phyloP scores from a whole-genome alignment of 2,797 vertebrate genomes.

The Tapera naevia region DNA sequence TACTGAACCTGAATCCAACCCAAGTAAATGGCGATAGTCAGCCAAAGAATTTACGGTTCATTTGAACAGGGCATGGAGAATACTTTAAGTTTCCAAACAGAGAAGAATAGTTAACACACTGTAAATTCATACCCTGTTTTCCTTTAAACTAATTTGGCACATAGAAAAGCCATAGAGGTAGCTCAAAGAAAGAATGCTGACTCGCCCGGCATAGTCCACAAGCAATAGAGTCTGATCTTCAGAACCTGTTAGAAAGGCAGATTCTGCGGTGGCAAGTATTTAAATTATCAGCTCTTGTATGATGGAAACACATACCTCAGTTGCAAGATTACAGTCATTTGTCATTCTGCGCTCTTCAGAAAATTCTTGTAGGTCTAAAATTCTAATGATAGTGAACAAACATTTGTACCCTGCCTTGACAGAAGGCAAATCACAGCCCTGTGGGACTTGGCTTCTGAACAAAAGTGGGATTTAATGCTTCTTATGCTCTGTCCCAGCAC shows the following conservation, averaged over 20 bases:
- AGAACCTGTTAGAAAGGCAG: background rate
- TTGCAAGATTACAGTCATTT: conserved; percentile 17
- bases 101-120: background rate
- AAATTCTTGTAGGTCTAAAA: background rate
- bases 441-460: background rate
- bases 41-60: background rate
- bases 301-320: background rate
- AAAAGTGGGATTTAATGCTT: background rate
- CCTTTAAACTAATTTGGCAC: background rate
- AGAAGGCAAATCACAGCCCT: background rate
- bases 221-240: background rate
- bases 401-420: background rate
- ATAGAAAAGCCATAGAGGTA: background rate
- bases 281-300: background rate
- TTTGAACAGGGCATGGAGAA: background rate
- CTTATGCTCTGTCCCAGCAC: background rate
- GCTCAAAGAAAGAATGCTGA: background rate
- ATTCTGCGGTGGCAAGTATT: background rate
- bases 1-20: background rate
- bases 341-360: background rate
- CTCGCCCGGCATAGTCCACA: fast-evolving
- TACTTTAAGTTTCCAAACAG: background rate
- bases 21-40: background rate
- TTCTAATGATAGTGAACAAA: background rate
- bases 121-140: background rate